phyloP scores from a whole-genome alignment of 2,113 vertebrate genomes.

The Zootoca vivipara region DNA sequence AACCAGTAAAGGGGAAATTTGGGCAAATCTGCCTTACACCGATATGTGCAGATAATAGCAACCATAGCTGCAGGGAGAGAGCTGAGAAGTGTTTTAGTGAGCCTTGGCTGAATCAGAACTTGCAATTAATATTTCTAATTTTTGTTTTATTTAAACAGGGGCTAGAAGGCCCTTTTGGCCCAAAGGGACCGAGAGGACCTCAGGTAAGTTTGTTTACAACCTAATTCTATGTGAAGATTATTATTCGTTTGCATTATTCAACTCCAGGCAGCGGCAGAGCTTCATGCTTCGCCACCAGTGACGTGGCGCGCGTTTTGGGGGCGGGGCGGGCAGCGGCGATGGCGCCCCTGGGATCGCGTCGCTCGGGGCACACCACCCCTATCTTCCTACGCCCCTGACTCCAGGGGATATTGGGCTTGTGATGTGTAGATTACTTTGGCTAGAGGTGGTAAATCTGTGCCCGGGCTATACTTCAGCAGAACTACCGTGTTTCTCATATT shows the following conservation, averaged over 20 bases:
- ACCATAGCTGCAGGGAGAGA: rapidly evolving
- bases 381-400: no score
- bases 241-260: no score
- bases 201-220: slow-evolving; percentile 13
- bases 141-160: slow-evolving; percentile 67
- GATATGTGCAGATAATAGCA: rapidly evolving
- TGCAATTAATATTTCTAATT: not conserved
- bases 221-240: no score
- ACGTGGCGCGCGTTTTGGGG: no score
- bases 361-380: no score
- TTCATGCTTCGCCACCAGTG: no score
- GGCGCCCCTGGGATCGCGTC: no score
- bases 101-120: not conserved
- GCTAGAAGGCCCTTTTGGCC: slow-evolving; percentile 58
- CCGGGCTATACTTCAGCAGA: not conserved
- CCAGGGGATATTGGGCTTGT: no score
- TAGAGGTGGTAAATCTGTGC: not conserved
- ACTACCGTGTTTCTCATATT: no score
- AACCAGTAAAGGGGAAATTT: not conserved
- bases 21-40: not conserved
- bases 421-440: not conserved
- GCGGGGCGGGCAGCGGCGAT: no score
- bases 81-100: not conserved
- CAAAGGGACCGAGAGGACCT: slow-evolving; percentile 29
- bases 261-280: no score